Evolutionary conservation across 1,140 invertebrate genomes (phyloP).

Genomic region (Pectinophora gossypiella): DNA sequence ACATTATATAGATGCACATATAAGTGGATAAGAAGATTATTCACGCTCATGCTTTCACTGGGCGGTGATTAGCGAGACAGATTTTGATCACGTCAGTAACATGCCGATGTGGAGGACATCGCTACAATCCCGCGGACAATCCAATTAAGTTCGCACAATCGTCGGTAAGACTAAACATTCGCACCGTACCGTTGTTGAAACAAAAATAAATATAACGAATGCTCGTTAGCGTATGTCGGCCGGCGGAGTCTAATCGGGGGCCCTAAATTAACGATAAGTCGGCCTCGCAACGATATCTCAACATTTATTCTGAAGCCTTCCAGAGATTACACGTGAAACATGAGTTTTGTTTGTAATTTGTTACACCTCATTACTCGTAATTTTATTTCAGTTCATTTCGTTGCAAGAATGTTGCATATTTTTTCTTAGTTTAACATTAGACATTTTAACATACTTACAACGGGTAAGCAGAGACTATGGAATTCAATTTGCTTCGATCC

Average conservation of each 20-base stretch:
- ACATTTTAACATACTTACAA: too few relatives aligned
- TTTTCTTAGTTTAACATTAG: background rate
- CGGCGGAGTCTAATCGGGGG: slow-evolving; percentile 61
- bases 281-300: slow-evolving; percentile 57
- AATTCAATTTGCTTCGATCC: too few relatives aligned
- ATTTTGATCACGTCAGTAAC: slow-evolving; percentile 18
- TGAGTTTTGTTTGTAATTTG: slow-evolving; percentile 56
- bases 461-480: too few relatives aligned
- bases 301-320: slow-evolving; percentile 64
- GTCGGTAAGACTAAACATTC: slow-evolving; percentile 59
- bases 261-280: slow-evolving; percentile 71
- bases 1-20: too few relatives aligned
- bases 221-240: slow-evolving; percentile 69
- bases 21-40: too few relatives aligned
- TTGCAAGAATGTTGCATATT: background rate
- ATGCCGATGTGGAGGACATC: slow-evolving; percentile 11
- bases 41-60: background rate
- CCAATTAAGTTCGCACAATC: slow-evolving; percentile 64
- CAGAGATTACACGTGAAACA: slow-evolving; percentile 57
- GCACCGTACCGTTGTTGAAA: slow-evolving; percentile 60
- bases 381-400: slow-evolving; percentile 11
- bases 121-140: slow-evolving; percentile 37
- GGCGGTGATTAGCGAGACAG: slow-evolving; percentile 6
- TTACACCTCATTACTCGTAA: slow-evolving; percentile 24
- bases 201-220: slow-evolving; percentile 66